Conservation (phyloP, 2,888 invertebrate genomes). For the Sarcophaga rosellei region DNA sequence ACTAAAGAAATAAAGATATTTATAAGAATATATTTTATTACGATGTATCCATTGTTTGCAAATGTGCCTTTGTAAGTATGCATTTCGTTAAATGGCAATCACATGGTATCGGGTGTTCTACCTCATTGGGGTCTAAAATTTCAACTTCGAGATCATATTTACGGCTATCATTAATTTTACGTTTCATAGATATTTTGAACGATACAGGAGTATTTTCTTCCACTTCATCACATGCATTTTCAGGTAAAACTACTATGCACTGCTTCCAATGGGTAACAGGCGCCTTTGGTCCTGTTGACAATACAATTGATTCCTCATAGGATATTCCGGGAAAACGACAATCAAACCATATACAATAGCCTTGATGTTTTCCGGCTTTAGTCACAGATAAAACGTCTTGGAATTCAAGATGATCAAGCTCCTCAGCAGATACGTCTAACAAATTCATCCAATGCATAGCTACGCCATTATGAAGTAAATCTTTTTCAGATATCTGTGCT, state of each 20-base stretch:
- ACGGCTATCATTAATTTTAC: slow-evolving; percentile 73
- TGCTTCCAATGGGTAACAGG: slow-evolving; percentile 97
- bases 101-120: slow-evolving; percentile 90
- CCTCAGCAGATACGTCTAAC: slow-evolving; percentile 83
- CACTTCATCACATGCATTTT: slow-evolving; percentile 82
- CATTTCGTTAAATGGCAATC: slow-evolving; percentile 90
- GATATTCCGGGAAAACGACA: slow-evolving; percentile 87
- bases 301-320: slow-evolving; percentile 83
- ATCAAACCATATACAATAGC: slow-evolving; percentile 91
- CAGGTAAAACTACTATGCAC: slow-evolving; percentile 91
- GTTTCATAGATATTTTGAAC: slow-evolving; percentile 85
- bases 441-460: slow-evolving; percentile 87
- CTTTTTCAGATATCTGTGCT: slow-evolving; percentile 82
- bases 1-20: too few relatives aligned
- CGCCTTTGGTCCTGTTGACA: slow-evolving; percentile 90
- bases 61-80: slow-evolving; percentile 84
- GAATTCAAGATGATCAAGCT: slow-evolving; percentile 84
- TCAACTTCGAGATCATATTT: slow-evolving; percentile 87
- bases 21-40: slow-evolving; percentile 2
- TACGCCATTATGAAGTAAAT: slow-evolving; percentile 85
- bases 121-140: slow-evolving; percentile 85
- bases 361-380: slow-evolving; percentile 85
- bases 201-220: slow-evolving; percentile 85
- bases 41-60: slow-evolving; percentile 74
- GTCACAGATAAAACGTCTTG: slow-evolving; percentile 84